These are phyloP conservation scores for Cataglyphis rosenhaueri DNA, from an alignment of 2,888 invertebrate species.

Conservation along the genomic window DNA sequence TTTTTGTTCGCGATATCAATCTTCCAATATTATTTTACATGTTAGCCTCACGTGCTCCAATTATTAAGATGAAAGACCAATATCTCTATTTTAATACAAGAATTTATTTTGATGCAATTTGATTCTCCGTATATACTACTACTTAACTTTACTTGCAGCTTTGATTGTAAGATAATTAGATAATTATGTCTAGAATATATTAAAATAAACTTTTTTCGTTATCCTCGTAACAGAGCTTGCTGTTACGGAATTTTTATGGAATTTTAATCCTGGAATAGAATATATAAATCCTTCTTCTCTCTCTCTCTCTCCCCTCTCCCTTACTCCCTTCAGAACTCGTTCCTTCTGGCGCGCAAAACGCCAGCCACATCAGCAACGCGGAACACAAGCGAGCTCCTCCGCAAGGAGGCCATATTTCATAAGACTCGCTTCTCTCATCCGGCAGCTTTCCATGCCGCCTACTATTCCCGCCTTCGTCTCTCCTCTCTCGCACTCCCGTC, in stretches of 20 bases:
- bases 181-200: neutral
- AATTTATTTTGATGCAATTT: neutral
- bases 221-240: constrained; percentile 19
- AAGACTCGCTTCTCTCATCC: constrained; percentile 79
- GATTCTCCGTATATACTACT: neutral
- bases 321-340: constrained; percentile 56
- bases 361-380: constrained; percentile 56
- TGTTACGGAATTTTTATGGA: constrained; percentile 3
- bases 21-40: neutral
- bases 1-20: neutral
- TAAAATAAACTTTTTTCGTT: constrained; percentile 4
- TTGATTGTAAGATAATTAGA: neutral
- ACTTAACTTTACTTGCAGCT: neutral
- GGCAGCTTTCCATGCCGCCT: constrained; percentile 73
- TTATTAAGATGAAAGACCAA: neutral
- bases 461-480: constrained; percentile 57
- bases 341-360: constrained; percentile 43
- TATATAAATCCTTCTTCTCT: constrained; percentile 52
- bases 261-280: constrained; percentile 47
- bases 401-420: constrained; percentile 85
- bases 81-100: neutral
- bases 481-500: constrained; percentile 33
- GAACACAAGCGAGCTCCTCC: constrained; percentile 75
- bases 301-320: constrained; percentile 63
- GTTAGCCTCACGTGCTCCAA: neutral